Evolutionary conservation across 1,140 invertebrate species (phyloP).

Genomic region (Lepidostoma basale): DNA sequence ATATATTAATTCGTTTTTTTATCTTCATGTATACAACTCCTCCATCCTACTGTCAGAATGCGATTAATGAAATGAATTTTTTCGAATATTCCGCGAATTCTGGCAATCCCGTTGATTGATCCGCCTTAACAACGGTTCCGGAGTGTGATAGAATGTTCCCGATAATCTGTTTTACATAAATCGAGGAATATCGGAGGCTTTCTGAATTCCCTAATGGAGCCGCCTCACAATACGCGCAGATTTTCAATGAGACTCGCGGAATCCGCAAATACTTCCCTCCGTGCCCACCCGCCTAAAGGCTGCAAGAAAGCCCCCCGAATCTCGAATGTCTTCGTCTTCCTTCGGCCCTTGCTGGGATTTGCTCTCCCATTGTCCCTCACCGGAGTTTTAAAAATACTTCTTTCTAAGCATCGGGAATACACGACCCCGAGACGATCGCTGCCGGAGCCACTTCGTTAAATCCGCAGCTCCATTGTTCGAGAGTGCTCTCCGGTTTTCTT

Average conservation of each 20-base stretch:
- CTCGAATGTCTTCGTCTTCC: background rate
- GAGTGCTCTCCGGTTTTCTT: background rate
- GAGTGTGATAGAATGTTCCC: background rate
- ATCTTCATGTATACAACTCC: no score
- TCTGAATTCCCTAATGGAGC: background rate
- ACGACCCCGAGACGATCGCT: background rate
- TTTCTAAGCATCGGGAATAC: background rate
- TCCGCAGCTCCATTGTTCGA: background rate
- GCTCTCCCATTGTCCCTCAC: background rate
- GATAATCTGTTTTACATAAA: background rate
- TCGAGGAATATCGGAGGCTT: background rate
- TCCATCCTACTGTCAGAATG: no score
- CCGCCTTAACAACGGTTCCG: no score
- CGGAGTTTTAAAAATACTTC: conserved; percentile 3
- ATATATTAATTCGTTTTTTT: no score
- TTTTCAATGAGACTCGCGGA: conserved; percentile 2
- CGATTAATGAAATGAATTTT: no score
- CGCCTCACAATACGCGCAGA: background rate
- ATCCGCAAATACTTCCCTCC: background rate
- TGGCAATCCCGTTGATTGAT: no score
- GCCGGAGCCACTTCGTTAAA: conserved; percentile 1
- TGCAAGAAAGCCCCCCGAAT: background rate
- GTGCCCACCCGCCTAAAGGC: background rate
- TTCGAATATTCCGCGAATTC: no score
- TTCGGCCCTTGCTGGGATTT: background rate